Conservation (phyloP, 2,113 vertebrate species). For the Macquaria australasica region DNA sequence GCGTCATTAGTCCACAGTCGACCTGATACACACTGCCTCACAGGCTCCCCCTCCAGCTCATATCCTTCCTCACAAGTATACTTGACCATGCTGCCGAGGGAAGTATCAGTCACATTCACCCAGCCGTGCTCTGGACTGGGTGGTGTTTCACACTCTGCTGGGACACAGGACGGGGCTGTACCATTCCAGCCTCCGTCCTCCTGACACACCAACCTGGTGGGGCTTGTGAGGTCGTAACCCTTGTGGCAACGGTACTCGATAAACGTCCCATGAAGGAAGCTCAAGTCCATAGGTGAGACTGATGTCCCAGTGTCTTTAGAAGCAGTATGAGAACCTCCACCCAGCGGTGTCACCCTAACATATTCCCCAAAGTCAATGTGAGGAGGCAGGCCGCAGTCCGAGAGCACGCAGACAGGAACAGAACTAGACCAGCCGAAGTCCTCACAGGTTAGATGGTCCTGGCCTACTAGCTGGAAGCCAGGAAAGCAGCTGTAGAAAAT, state of each 20-base stretch:
- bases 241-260: conserved; percentile 90
- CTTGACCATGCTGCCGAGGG: conserved; percentile 83
- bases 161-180: conserved; percentile 90
- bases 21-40: conserved; percentile 88
- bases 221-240: conserved; percentile 90
- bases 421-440: conserved; percentile 93
- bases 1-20: conserved; percentile 88
- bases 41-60: conserved; percentile 85
- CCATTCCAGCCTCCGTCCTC: conserved; percentile 96
- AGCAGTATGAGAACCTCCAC: neutral
- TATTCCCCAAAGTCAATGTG: conserved; percentile 98
- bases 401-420: conserved; percentile 88
- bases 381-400: conserved; percentile 96
- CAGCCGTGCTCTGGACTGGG: conserved; percentile 87
- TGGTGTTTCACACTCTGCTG: conserved; percentile 88
- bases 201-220: conserved; percentile 87
- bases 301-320: conserved; percentile 26
- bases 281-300: conserved; percentile 68
- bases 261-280: conserved; percentile 88
- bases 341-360: conserved; percentile 72
- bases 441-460: conserved; percentile 94
- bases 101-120: conserved; percentile 87
- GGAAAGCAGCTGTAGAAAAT: conserved; percentile 99
- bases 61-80: conserved; percentile 92
- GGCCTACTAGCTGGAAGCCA: conserved; percentile 93